These are phyloP conservation scores for Gracilinanus agilis DNA, from an alignment of 2,113 vertebrate genomes.

Conservation along the genomic window DNA sequence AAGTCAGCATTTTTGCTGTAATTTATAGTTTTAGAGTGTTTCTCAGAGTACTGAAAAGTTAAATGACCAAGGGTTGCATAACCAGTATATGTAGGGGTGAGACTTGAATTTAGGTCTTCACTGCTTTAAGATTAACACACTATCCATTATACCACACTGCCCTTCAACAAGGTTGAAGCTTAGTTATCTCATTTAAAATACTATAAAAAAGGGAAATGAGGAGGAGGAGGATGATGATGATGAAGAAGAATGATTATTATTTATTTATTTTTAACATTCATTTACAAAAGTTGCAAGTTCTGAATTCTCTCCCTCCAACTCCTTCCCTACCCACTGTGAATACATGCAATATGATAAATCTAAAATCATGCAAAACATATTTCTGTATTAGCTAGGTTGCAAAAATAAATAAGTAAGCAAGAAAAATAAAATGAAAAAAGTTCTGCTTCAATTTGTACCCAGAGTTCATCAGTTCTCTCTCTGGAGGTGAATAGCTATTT, in stretches of 20 bases:
- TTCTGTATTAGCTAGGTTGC: neutral
- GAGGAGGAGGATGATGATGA: no score
- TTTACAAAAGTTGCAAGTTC: neutral
- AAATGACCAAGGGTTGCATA: neutral
- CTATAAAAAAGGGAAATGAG: no score
- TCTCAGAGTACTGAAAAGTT: neutral
- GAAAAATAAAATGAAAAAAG: neutral
- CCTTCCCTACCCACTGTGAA: neutral
- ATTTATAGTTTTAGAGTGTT: no score
- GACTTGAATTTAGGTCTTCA: neutral
- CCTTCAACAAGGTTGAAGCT: neutral
- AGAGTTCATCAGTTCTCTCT: neutral
- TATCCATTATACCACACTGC: neutral
- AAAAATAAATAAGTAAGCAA: neutral
- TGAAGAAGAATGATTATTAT: no score
- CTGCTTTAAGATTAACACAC: neutral
- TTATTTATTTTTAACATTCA: neutral
- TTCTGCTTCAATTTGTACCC: neutral
- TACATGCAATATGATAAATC: neutral
- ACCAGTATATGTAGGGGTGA: neutral
- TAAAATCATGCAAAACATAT: neutral
- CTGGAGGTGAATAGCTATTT: neutral
- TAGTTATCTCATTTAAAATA: neutral
- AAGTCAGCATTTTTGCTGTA: no score
- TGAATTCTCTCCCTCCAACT: neutral